A percentile compares a stretch with the other conserved stretches of the same genome.
Evolutionary conservation across 2,888 invertebrate species (phyloP).

Genomic region (Alloscopus bannaensis): DNA sequence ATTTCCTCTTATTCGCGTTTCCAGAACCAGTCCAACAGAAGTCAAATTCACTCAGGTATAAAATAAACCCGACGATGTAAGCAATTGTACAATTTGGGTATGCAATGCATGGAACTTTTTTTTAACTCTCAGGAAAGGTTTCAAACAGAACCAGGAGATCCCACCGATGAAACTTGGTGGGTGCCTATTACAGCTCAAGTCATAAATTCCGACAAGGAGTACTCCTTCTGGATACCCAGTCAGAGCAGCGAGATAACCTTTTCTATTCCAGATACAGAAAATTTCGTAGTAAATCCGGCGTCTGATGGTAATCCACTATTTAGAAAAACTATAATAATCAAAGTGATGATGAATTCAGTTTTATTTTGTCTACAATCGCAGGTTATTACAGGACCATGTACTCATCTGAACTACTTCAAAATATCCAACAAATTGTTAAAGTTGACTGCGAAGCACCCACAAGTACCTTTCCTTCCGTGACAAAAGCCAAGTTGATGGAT

Average conservation of each 20-base stretch:
- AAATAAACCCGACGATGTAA: background rate
- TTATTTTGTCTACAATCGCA: background rate
- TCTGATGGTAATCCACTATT: slow-evolving; percentile 59
- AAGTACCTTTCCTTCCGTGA: slow-evolving; percentile 13
- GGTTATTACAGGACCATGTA: slow-evolving; percentile 66
- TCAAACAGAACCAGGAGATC: background rate
- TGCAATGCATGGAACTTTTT: background rate
- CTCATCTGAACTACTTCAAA: slow-evolving; percentile 41
- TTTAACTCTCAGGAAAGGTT: slow-evolving; percentile 26
- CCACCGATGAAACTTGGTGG: slow-evolving; percentile 57
- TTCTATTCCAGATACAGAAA: slow-evolving; percentile 39
- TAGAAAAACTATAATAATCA: background rate
- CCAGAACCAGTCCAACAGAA: slow-evolving; percentile 13
- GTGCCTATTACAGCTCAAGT: slow-evolving; percentile 56
- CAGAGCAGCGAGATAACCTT: slow-evolving; percentile 14
- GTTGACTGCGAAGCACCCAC: slow-evolving; percentile 6
- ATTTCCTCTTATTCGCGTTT: slow-evolving; percentile 64
- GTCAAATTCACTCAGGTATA: slow-evolving; percentile 51
- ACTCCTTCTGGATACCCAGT: slow-evolving; percentile 59
- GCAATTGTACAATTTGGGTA: too few relatives aligned
- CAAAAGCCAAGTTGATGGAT: slow-evolving; percentile 63
- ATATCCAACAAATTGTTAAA: slow-evolving; percentile 5
- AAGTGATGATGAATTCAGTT: slow-evolving; percentile 9
- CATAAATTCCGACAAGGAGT: slow-evolving; percentile 9
- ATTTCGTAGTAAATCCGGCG: slow-evolving; percentile 64